Percentiles rank a stretch among this genome's conserved stretches.
These are phyloP conservation scores for Antennarius maculatus DNA, from an alignment of 2,797 vertebrate species.

Conservation along the genomic window DNA sequence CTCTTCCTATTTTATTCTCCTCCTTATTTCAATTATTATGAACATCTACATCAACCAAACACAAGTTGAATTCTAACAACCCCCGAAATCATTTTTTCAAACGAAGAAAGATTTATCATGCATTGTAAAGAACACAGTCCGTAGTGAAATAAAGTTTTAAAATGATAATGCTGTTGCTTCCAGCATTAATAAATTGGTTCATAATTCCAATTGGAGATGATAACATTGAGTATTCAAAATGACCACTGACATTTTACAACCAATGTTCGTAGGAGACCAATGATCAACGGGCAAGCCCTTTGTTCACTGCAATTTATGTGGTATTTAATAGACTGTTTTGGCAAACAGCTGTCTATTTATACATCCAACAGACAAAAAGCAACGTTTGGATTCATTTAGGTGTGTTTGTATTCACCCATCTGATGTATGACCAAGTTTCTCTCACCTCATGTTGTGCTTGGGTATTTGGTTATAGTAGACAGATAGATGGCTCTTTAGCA, in stretches of 20 bases:
- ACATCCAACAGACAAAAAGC: too few species aligned
- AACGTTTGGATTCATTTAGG: neutral
- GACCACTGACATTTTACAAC: neutral
- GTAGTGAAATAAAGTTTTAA: constrained; percentile 1
- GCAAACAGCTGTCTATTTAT: too few species aligned
- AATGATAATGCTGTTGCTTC: neutral
- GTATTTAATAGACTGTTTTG: too few species aligned
- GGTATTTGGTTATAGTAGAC: too few species aligned
- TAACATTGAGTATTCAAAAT: neutral
- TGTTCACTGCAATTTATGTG: too few species aligned
- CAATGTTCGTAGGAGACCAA: too few species aligned
- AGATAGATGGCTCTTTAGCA: too few species aligned
- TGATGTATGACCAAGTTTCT: too few species aligned
- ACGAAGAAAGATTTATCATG: neutral
- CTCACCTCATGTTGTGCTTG: too few species aligned
- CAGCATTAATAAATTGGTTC: constrained; percentile 1
- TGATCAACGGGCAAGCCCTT: too few species aligned
- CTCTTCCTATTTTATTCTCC: neutral
- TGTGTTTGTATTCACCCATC: neutral
- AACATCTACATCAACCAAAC: constrained; percentile 1
- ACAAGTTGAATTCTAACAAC: constrained; percentile 14
- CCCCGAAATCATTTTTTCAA: constrained; percentile 22
- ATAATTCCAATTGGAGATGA: constrained; percentile 2
- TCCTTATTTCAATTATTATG: constrained; percentile 13
- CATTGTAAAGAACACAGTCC: neutral